Evolutionary conservation across 2,113 vertebrate species (phyloP), one percentile per base, ranked within the genome.

Genomic region (Argyrosomus japonicus): DNA sequence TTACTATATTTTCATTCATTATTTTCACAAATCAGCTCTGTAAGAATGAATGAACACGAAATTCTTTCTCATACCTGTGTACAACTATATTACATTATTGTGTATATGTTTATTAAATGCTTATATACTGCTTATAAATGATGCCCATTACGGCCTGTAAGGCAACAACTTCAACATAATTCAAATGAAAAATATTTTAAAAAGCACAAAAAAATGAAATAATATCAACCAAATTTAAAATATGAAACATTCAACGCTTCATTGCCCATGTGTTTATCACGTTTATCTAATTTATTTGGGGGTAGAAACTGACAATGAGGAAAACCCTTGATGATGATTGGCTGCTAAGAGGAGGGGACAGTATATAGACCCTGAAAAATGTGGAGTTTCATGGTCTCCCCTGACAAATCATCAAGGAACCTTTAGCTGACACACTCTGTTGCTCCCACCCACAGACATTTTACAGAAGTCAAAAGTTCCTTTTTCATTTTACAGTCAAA

Each of bases 401-500:
- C 80, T 87, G 93, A 90, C 93, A 92, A 91, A 92, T 93, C 92
- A 92, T 89, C 89, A 92, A 92, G 93, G 92, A 92, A 93, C 91
- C 90, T 83, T 83, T 57, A 83, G 79, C 84, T 83, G 92, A 91
- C 92, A 89, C 90, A 93, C 90, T 93, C 90, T 81, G 60, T 23
- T 90, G 91, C 91, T 85, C 87, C 86, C 93, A 91, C 92, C 91
- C 90, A 90, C 92, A 82, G 53, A 64, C 9, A 80, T 89, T 88
- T 92, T 92, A 94, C 92, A 91, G 90, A 93, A 92, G 91, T 92
- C 82, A 89, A 87, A 94, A 90, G 88, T 93, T 93, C 89, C 92
- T 87, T 93, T 91, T 91, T 89, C 84, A 88, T 81, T 88, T 85
- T 70, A 67, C 79, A 82, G 64, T 54, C 80, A 82, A 83, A 88